Evolutionary conservation across 2,888 invertebrate species (phyloP).

Genomic region (Ophioninae sp.): DNA sequence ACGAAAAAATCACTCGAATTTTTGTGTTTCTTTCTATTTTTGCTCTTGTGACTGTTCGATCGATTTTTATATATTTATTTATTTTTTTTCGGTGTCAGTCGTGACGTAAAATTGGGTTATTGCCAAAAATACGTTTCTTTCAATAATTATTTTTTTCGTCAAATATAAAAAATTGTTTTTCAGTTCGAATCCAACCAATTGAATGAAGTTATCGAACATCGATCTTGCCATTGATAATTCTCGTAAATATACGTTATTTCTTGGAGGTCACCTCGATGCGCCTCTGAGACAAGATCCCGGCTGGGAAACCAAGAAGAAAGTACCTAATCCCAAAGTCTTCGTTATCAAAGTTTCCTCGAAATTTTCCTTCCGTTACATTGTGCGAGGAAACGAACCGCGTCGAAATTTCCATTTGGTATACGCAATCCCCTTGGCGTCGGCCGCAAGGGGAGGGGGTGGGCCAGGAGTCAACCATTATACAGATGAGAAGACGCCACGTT

Average conservation of each 20-base stretch:
- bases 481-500: not conserved
- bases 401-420: not conserved
- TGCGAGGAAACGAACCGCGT: not conserved
- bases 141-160: too few relatives aligned
- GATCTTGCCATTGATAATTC: too few relatives aligned
- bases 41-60: too few relatives aligned
- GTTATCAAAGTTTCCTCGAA: not conserved
- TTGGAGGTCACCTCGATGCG: not conserved
- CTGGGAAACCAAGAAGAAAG: not conserved
- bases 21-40: too few relatives aligned
- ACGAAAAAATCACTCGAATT: too few relatives aligned
- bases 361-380: conserved; percentile 6
- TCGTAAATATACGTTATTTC: too few relatives aligned
- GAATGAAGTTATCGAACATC: not conserved
- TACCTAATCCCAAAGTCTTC: not conserved
- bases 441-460: not conserved
- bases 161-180: too few relatives aligned
- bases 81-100: too few relatives aligned
- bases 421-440: not conserved
- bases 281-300: not conserved
- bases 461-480: not conserved
- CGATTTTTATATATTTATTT: too few relatives aligned
- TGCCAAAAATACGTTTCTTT: too few relatives aligned
- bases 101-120: too few relatives aligned
- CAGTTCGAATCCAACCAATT: not conserved